Base-by-base conservation (phyloP, 2,797 vertebrate species). In the Huso huso region DNA sequence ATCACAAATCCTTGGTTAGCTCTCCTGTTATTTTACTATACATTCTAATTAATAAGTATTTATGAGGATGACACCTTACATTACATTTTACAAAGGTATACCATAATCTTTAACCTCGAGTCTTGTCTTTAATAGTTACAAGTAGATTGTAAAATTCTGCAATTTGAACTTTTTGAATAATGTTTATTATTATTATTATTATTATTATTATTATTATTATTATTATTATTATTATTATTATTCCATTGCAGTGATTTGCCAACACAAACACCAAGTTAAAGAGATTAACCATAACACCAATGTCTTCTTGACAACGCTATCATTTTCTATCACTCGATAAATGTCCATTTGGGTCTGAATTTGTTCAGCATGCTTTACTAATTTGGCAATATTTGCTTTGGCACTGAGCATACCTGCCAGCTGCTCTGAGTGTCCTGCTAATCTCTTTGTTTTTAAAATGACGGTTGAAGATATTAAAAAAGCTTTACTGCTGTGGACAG, bases 301-400 rank as follows among this genome's bases (percentile, higher is more conserved):
- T 77, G 75, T 57, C 74, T 79, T 75, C 73, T 81, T 81, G 81
- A 81, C 78, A 81, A 80, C 68, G 73, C 77, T 73, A 72, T 76
- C 85, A 77, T 81, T 85, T 80, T 75, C 80, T 79, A 86, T 82
- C 80, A 87, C 82, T 86, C 0, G 70, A 88, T 87, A 88, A 87
- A 88, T 88, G 86, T 86, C 83, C 80, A 86, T 88, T 88, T 84
- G 84, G 78, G 63, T 68, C 79, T 84, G 86, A 85, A 86, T 87
- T 87, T 87, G 81, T 87, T 89, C 88, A 86, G 82, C 82, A 84
- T 84, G 82, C 75, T 71, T 83, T 83, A 82, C 84, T 86, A 86
- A 89, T 88, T 88, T 85, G 83, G 82, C 78, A 84, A 81, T 88
- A 82, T 87, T 88, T 87, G 80, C 82, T 82, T 90, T 88, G 86